phyloP scores from a whole-genome alignment of 92 coral and sea anemone genomes.

The Porites evermanni region DNA sequence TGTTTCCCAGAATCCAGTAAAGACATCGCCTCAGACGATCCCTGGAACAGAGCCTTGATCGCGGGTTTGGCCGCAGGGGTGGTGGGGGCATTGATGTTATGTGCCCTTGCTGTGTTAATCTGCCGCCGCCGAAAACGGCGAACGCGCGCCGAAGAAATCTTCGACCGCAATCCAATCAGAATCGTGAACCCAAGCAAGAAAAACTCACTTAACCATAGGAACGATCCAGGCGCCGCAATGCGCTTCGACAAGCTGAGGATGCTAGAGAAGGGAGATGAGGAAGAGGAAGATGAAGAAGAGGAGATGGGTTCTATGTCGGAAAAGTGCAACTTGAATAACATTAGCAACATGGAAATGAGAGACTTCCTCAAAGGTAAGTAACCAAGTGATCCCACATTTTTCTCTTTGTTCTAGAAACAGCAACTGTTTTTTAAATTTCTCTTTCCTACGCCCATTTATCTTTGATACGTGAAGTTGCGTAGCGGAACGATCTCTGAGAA shows the following conservation, averaged over 20 bases:
- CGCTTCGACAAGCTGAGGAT: slow-evolving; percentile 46
- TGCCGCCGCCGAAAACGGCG: slow-evolving; percentile 68
- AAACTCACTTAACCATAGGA: slow-evolving; percentile 79
- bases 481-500: no score
- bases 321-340: slow-evolving; percentile 64
- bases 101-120: slow-evolving; percentile 64
- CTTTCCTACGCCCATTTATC: no score
- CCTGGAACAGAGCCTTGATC: slow-evolving; percentile 30
- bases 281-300: slow-evolving; percentile 67
- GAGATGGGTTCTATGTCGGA: slow-evolving; percentile 37
- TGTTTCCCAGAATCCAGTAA: slow-evolving; percentile 27
- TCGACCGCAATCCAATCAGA: slow-evolving; percentile 67
- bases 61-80: slow-evolving; percentile 66
- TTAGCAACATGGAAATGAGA: slow-evolving; percentile 50
- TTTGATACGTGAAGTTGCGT: no score
- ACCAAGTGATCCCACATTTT: neutral
- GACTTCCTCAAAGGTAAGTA: slow-evolving; percentile 61
- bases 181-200: slow-evolving; percentile 90
- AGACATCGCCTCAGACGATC: neutral
- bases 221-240: slow-evolving; percentile 63
- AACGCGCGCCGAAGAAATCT: slow-evolving; percentile 46
- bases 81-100: slow-evolving; percentile 58
- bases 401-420: neutral
- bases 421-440: no score
- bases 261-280: slow-evolving; percentile 52